Evolutionary conservation across 2,888 invertebrate genomes (phyloP), one percentile per base, ranked within the genome.

Genomic region (Cantharis rustica): DNA sequence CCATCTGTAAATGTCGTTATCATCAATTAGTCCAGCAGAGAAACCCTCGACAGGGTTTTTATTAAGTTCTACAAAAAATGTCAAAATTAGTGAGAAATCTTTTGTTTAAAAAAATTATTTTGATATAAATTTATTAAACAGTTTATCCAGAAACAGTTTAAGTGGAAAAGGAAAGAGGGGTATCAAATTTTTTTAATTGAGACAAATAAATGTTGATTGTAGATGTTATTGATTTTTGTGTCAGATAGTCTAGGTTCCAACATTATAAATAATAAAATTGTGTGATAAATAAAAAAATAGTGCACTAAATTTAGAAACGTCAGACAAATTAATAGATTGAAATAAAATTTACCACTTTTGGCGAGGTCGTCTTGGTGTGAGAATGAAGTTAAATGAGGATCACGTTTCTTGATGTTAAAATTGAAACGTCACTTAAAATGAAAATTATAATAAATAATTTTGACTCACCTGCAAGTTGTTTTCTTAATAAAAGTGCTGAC

Each of bases 11-110:
- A 99, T 98, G 90, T 99, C 98, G 93, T 97, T 96, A 91, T 99
- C 99, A 91, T 99, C 98, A 89, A 98, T 97, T 85, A 99, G 93
- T 85, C 99, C 99, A 89, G 99, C 99, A 90, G 99, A 99, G 93
- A 99, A 99, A 86, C 99, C 99, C 93, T 99, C 98, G 73, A 99
- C 98, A 88, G 99, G 98, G 92, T 98, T 98, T 91, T 98, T 98
- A 90, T 97, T 97, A 88, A 99, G 90, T 93, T 99, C 99, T 98
- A 92, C 84, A 94, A 93, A 73, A 27, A 13, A 17, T 11, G 11
- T 17, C 15, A 23, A 13, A 15, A 23, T 68, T 9, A 68, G 26
- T 26, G 15, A 68, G 15, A 20, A 68, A 61, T n/a, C 15, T 61
- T 23, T 23, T 61, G 70, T 23, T 62, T 11, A 61, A 20, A 66